Conservation (phyloP, 2,113 vertebrate genomes). For the Paratilapia polleni region DNA sequence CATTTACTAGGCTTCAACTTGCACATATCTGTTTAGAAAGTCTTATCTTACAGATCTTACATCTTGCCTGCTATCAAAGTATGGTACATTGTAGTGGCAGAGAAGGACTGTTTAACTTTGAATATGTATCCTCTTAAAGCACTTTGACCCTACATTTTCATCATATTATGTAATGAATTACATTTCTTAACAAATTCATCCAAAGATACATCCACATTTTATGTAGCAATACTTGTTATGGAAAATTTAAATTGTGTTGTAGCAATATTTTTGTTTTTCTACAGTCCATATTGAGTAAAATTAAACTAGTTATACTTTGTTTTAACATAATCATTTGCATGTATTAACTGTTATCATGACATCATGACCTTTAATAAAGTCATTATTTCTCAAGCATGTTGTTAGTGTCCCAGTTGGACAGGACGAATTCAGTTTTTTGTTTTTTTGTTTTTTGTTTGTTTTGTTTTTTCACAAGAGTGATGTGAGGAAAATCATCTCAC, state of each 20-base stretch:
- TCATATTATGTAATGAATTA: conserved; percentile 22
- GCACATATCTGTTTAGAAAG: conserved; percentile 36
- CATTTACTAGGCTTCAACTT: conserved; percentile 22
- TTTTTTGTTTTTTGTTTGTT: not conserved
- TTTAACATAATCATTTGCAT: conserved; percentile 41
- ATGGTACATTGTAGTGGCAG: conserved; percentile 52
- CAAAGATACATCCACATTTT: not conserved
- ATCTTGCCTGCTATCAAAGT: conserved; percentile 12
- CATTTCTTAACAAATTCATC: not conserved
- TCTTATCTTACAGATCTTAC: conserved; percentile 1
- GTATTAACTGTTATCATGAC: conserved; percentile 42
- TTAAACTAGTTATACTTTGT: conserved; percentile 30
- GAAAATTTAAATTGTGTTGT: not conserved
- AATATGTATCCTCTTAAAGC: conserved; percentile 42
- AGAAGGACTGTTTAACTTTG: conserved; percentile 33
- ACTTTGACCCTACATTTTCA: conserved; percentile 43
- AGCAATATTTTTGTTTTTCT: not conserved
- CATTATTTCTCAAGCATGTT: conserved; percentile 26
- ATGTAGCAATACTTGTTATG: not conserved
- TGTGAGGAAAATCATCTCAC: too few species aligned
- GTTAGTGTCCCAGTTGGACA: not conserved
- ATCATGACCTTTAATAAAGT: conserved; percentile 65
- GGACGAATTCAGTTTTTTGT: not conserved
- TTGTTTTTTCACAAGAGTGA: not conserved
- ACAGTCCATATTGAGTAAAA: conserved; percentile 23